Conservation (phyloP, 2,888 invertebrate species). For the Drosophila birchii region DNA sequence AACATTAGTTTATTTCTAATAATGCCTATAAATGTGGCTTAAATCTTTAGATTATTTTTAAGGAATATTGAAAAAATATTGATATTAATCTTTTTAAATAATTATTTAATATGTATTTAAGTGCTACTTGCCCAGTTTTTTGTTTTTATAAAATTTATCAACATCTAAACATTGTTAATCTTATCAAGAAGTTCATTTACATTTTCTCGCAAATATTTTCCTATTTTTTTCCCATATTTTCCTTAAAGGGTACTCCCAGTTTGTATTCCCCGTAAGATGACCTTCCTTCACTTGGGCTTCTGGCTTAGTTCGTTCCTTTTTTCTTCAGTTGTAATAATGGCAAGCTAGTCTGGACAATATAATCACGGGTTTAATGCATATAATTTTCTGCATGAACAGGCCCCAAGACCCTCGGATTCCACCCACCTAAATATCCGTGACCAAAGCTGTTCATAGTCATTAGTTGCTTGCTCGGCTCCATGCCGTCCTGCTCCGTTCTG, state of each 20-base stretch:
- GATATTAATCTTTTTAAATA: too few relatives aligned
- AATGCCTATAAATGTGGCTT: too few relatives aligned
- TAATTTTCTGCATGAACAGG: constrained; percentile 79
- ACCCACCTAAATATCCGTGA: constrained; percentile 44
- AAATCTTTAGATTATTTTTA: too few relatives aligned
- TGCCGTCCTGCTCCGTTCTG: constrained; percentile 1
- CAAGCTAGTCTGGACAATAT: constrained; percentile 69
- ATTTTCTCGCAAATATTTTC: neutral
- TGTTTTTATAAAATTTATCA: neutral
- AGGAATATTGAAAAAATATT: too few relatives aligned
- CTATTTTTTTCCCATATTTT: neutral
- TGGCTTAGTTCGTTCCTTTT: constrained; percentile 55
- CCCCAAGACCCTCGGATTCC: constrained; percentile 22
- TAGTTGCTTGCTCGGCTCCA: constrained; percentile 52
- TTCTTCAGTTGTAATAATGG: constrained; percentile 66
- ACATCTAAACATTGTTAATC: neutral
- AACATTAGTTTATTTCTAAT: too few relatives aligned
- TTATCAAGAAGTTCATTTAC: neutral
- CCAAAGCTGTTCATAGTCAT: constrained; percentile 71
- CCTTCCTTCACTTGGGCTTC: constrained; percentile 48
- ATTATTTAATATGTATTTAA: neutral
- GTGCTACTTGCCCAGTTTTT: neutral
- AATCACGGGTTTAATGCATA: constrained; percentile 78
- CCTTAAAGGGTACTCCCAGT: constrained; percentile 40
- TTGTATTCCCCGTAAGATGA: constrained; percentile 42